Conservation (phyloP, 2,888 invertebrate genomes). For the Heliconius erato region DNA sequence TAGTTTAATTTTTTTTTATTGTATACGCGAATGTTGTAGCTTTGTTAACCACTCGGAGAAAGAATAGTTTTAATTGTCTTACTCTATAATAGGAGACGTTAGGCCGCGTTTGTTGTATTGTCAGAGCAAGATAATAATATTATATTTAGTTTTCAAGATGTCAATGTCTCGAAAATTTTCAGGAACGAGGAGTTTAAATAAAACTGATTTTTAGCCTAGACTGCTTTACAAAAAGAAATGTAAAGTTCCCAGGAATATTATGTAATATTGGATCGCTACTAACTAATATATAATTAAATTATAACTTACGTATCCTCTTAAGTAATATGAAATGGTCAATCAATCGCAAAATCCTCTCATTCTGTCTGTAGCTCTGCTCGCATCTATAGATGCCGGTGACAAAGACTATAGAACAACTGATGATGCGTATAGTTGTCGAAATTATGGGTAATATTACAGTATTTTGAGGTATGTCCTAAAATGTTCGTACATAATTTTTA, state of each 20-base stretch:
- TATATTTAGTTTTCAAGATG: too few species aligned
- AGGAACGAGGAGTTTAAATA: too few species aligned
- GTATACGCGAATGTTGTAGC: too few species aligned
- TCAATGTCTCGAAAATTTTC: too few species aligned
- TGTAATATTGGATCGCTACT: too few species aligned
- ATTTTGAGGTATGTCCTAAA: background rate
- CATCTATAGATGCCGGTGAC: constrained; percentile 36
- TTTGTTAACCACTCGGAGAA: background rate
- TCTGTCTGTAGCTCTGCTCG: constrained; percentile 47
- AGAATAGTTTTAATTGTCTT: background rate
- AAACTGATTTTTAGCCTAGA: too few species aligned
- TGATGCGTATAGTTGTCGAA: constrained; percentile 37
- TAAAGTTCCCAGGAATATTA: too few species aligned
- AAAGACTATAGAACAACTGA: constrained; percentile 16
- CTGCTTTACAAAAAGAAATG: too few species aligned
- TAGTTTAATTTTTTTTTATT: background rate
- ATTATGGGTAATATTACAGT: constrained; percentile 26
- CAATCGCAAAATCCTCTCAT: constrained; percentile 42
- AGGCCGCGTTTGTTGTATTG: too few species aligned
- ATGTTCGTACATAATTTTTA: background rate
- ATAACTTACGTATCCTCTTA: constrained; percentile 44
- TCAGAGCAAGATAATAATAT: too few species aligned
- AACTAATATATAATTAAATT: background rate
- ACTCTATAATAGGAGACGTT: background rate
- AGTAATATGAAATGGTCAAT: constrained; percentile 46